Conservation (phyloP, 2,888 invertebrate genomes). For the Hirudinaria manillensis region DNA sequence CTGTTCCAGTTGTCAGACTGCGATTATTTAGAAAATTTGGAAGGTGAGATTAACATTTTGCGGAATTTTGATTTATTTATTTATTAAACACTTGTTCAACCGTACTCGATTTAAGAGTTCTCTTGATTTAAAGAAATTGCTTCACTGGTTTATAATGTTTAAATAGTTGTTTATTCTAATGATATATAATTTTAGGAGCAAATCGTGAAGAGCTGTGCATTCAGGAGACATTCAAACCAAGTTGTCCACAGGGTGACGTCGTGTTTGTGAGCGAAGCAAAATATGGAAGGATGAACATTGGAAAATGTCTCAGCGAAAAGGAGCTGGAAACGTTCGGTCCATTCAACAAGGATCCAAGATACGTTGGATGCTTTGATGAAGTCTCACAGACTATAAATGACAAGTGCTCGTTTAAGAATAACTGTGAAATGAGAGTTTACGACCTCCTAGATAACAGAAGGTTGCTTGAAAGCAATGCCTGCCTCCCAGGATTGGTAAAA, state of each 20-base stretch:
- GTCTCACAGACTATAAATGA: neutral
- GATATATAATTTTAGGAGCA: too few species aligned
- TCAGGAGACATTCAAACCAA: conserved; percentile 2
- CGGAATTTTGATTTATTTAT: too few species aligned
- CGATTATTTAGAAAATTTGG: too few species aligned
- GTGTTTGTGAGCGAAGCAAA: conserved; percentile 20
- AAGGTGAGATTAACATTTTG: too few species aligned
- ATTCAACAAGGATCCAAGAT: neutral
- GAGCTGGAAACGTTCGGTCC: neutral
- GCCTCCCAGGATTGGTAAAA: conserved; percentile 16
- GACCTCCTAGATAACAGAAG: neutral
- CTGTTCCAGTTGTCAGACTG: too few species aligned
- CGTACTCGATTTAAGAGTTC: neutral
- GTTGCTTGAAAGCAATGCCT: neutral
- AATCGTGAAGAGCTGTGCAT: conserved; percentile 11
- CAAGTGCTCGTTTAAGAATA: conserved; percentile 6
- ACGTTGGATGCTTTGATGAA: conserved; percentile 18
- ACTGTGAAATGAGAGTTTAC: conserved; percentile 17
- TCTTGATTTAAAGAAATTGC: neutral
- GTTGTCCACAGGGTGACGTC: neutral
- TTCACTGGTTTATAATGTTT: neutral
- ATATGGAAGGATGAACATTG: conserved; percentile 29
- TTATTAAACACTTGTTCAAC: too few species aligned
- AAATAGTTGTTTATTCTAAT: neutral
- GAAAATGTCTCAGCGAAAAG: conserved; percentile 21